Conservation (phyloP, 2,113 vertebrate genomes). For the Poeciliopsis retropinna region DNA sequence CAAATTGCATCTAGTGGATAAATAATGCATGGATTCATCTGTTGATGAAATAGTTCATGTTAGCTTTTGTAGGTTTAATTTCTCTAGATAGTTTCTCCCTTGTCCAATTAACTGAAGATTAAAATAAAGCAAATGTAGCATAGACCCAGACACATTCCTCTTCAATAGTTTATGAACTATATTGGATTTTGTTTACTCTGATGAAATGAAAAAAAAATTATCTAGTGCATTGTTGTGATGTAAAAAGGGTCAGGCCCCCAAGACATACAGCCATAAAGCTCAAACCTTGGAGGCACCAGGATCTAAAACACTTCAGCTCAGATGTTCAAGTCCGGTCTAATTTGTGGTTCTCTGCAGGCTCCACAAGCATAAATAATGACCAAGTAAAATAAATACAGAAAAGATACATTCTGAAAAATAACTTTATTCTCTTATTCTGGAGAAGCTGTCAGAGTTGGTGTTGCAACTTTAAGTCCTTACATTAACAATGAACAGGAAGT, state of each 20-base stretch:
- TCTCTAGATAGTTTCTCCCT: conserved; percentile 22
- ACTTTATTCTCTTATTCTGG: background rate
- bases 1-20: background rate
- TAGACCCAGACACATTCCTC: background rate
- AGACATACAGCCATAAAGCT: conserved; percentile 24
- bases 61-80: conserved; percentile 6
- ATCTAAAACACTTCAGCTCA: conserved; percentile 60
- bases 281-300: conserved; percentile 37
- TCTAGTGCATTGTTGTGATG: background rate
- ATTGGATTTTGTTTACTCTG: conserved; percentile 22
- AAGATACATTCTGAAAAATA: no score
- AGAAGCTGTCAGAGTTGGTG: background rate
- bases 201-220: conserved; percentile 23
- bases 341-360: conserved; percentile 53
- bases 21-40: conserved; percentile 1
- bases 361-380: background rate
- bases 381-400: no score
- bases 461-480: background rate
- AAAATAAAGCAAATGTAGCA: conserved; percentile 15
- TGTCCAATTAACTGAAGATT: conserved; percentile 23
- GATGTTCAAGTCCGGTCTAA: conserved; percentile 51
- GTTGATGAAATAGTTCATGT: conserved; percentile 9
- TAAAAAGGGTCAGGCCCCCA: conserved; percentile 13
- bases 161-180: background rate
- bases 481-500: background rate